Percentiles rank a stretch among this genome's conserved stretches.
Conservation (phyloP, 2,113 vertebrate genomes). For the Tachuris rubrigastra region DNA sequence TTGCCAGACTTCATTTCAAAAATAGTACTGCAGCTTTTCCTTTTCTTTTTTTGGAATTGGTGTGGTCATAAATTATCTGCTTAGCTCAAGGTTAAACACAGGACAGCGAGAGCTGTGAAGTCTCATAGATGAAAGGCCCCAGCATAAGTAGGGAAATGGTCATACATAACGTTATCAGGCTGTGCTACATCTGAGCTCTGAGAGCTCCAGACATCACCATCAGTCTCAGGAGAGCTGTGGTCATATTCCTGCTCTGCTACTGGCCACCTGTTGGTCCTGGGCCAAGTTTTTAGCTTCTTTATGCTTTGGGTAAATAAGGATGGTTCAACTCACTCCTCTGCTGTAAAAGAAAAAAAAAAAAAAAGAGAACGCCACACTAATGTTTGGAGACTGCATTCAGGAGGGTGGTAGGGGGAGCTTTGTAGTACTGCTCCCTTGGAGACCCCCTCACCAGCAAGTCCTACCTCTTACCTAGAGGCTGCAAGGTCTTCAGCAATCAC, state of each 20-base stretch:
- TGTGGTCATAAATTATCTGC: constrained; percentile 10
- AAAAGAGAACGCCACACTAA: fast-evolving
- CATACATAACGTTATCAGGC: background rate
- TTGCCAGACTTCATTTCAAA: constrained; percentile 42
- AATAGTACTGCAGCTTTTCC: background rate
- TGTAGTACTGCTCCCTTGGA: background rate
- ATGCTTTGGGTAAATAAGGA: background rate
- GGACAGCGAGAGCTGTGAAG: background rate
- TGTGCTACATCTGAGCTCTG: background rate
- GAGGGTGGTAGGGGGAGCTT: background rate
- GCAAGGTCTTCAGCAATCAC: fast-evolving
- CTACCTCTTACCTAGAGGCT: background rate
- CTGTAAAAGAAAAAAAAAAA: background rate
- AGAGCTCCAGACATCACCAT: background rate
- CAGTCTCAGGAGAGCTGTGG: background rate
- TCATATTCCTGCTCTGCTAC: background rate
- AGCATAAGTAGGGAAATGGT: background rate
- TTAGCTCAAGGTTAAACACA: constrained; percentile 30
- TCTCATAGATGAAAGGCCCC: background rate
- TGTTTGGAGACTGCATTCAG: background rate
- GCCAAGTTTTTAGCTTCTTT: background rate
- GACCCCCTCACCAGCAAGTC: background rate
- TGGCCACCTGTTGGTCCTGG: background rate
- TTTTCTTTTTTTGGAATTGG: background rate
- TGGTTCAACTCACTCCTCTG: background rate